A percentile compares a stretch with the other conserved stretches of the same genome.
phyloP scores from a whole-genome alignment of 2,797 vertebrate species.

The Pipistrellus pygmaeus region DNA sequence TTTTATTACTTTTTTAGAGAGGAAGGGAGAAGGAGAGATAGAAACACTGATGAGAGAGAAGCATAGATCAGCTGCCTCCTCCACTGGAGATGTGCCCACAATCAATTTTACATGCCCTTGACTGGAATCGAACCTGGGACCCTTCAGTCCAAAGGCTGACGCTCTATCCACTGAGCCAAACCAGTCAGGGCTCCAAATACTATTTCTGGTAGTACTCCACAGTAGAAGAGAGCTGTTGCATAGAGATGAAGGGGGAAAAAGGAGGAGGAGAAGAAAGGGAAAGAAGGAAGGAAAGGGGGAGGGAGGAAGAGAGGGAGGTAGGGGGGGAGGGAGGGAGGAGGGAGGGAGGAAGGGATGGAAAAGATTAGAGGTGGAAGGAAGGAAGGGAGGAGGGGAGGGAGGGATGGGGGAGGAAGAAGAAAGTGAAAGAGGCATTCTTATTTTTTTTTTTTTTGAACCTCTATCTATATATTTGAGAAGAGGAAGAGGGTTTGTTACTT shows the following conservation, averaged over 20 bases:
- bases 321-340: too few relatives aligned
- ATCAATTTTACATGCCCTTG: too few relatives aligned
- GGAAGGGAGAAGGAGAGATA: too few relatives aligned
- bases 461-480: not conserved
- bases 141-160: too few relatives aligned
- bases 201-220: not conserved
- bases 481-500: not conserved
- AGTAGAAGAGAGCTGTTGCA: not conserved
- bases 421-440: not conserved
- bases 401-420: rapidly evolving
- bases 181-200: not conserved
- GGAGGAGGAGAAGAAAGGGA: not conserved
- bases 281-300: not conserved
- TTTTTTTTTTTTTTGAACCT: not conserved
- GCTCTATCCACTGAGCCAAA: too few relatives aligned
- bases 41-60: too few relatives aligned
- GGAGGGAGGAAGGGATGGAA: not conserved
- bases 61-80: too few relatives aligned
- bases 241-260: not conserved
- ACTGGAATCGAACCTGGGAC: too few relatives aligned
- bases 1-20: too few relatives aligned
- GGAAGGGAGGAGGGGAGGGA: too few relatives aligned
- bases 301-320: not conserved
- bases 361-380: too few relatives aligned
- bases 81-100: too few relatives aligned